A percentile compares a stretch with the other conserved stretches of the same genome.
Conservation (phyloP, 2,888 invertebrate species). For the Escarpia spicata region DNA sequence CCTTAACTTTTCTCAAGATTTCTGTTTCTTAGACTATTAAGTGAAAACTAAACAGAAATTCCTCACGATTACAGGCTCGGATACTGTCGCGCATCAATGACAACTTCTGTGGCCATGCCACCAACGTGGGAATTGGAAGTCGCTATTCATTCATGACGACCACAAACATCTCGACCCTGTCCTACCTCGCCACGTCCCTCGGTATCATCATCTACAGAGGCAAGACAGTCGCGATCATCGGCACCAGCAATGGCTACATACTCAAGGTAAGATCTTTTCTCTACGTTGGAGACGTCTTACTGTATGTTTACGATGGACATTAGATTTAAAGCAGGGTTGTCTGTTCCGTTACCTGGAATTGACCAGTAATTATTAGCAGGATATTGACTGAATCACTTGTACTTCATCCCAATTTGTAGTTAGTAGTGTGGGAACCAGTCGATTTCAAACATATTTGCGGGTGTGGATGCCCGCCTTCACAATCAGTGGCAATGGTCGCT, state of each 20-base stretch:
- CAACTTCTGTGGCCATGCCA: conserved; percentile 37
- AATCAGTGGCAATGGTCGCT: too few relatives aligned
- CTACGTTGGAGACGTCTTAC: neutral
- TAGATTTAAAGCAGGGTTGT: neutral
- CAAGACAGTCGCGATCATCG: conserved; percentile 40
- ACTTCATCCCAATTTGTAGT: neutral
- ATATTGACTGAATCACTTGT: neutral
- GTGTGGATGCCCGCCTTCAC: too few relatives aligned
- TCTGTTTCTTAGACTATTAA: neutral
- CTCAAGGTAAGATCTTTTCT: conserved; percentile 36
- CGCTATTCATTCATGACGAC: conserved; percentile 36
- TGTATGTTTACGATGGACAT: neutral
- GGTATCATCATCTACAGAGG: conserved; percentile 30
- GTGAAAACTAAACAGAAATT: neutral
- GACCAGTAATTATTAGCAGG: neutral
- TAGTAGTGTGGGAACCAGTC: too few relatives aligned
- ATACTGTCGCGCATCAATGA: conserved; percentile 32
- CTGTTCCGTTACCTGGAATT: neutral
- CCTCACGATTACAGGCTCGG: conserved; percentile 29
- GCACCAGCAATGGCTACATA: conserved; percentile 36
- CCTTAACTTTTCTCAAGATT: neutral
- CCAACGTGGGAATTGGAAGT: conserved; percentile 39
- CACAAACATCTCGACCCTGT: conserved; percentile 17
- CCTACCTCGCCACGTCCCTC: conserved; percentile 36
- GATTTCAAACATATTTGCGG: too few relatives aligned